phyloP scores from a whole-genome alignment of 2,113 vertebrate species.

The Piprites chloris region DNA sequence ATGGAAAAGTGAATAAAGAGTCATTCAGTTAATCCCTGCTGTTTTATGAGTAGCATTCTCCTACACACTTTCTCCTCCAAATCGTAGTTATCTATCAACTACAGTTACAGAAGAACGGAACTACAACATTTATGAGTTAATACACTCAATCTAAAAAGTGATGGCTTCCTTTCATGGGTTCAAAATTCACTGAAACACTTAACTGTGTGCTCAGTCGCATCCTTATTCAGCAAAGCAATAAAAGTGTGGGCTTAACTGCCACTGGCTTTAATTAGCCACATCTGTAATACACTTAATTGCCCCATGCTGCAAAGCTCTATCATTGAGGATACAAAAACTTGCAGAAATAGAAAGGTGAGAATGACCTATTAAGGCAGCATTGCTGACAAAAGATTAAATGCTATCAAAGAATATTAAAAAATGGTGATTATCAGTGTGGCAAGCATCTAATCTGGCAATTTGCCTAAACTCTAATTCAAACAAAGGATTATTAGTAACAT shows the following conservation, averaged over 20 bases:
- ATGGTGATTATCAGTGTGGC: neutral
- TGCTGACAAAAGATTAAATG: neutral
- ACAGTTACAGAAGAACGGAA: neutral
- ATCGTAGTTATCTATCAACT: neutral
- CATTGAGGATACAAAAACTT: neutral
- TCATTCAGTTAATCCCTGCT: slow-evolving; percentile 2
- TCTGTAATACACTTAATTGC: neutral
- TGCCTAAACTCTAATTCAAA: neutral
- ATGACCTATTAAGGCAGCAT: neutral
- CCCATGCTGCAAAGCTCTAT: neutral
- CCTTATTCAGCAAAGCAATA: neutral
- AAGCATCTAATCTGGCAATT: neutral
- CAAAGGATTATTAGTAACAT: neutral
- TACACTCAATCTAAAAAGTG: neutral
- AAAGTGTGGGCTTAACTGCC: neutral
- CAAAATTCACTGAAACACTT: neutral
- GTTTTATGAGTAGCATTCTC: neutral
- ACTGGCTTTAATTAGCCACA: neutral
- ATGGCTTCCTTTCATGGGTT: neutral
- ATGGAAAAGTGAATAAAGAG: neutral
- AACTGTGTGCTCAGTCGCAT: neutral
- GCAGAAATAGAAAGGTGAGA: neutral
- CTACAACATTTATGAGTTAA: neutral
- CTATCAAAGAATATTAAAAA: neutral
- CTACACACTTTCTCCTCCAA: neutral